Percentiles rank a stretch among this genome's conserved stretches.
Evolutionary conservation across 2,113 vertebrate species (phyloP).

Genomic region (Kryptolebias marmoratus): DNA sequence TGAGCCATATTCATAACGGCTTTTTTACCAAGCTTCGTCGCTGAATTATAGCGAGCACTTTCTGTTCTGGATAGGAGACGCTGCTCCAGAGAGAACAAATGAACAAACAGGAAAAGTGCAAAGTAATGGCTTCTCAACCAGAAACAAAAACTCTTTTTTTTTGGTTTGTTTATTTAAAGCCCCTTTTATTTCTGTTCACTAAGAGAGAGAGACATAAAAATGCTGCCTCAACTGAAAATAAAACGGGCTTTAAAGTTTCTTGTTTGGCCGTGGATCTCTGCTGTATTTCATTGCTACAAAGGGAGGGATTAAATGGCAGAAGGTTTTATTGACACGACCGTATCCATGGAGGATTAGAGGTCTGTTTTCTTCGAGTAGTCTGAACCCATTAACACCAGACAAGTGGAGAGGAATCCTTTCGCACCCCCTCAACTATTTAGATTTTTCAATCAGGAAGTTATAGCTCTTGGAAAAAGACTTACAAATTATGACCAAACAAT

Average conservation of each 20-base stretch:
- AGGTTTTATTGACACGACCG: slow-evolving; percentile 71
- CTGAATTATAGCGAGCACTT: slow-evolving; percentile 15
- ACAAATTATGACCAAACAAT: slow-evolving; percentile 9
- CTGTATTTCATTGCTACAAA: slow-evolving; percentile 64
- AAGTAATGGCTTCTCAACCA: slow-evolving; percentile 2
- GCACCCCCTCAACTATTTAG: slow-evolving; percentile 27
- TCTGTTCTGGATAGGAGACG: slow-evolving; percentile 25
- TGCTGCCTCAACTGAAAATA: slow-evolving; percentile 40
- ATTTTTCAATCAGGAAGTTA: slow-evolving; percentile 23
- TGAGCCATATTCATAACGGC: slow-evolving; percentile 24
- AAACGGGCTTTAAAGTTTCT: slow-evolving; percentile 51
- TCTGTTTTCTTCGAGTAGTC: slow-evolving; percentile 65
- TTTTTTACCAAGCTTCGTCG: slow-evolving; percentile 23
- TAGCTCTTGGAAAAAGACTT: slow-evolving; percentile 18
- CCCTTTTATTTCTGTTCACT: slow-evolving; percentile 46
- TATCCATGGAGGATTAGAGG: slow-evolving; percentile 65
- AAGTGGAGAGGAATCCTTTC: slow-evolving; percentile 45
- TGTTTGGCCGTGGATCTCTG: slow-evolving; percentile 40
- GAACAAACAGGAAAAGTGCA: slow-evolving; percentile 20
- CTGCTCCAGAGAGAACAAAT: slow-evolving; percentile 26
- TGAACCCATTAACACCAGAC: slow-evolving; percentile 69
- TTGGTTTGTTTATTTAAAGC: slow-evolving; percentile 45
- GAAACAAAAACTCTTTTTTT: slow-evolving; percentile 39
- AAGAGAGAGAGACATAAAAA: slow-evolving; percentile 25
- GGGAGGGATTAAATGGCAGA: slow-evolving; percentile 58